Percentiles rank a stretch among this genome's conserved stretches.
phyloP scores from a whole-genome alignment of 2,113 vertebrate species.

The Gasterosteus nipponicus region DNA sequence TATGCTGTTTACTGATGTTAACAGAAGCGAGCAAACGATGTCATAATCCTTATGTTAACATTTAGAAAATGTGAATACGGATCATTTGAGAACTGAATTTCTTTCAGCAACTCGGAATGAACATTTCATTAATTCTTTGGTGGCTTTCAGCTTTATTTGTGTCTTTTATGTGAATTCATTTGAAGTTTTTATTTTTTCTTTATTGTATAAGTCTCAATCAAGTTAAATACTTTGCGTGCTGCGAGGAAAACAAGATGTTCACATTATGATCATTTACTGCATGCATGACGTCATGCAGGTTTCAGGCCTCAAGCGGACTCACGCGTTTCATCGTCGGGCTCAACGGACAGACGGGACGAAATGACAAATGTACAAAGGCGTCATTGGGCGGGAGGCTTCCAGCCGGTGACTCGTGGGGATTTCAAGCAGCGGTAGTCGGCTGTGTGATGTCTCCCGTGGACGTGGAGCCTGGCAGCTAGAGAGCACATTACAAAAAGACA shows the following conservation, averaged over 20 bases:
- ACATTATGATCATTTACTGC: neutral
- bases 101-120: no score
- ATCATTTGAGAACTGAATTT: no score
- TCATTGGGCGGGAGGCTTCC: neutral
- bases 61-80: no score
- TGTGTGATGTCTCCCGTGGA: neutral
- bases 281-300: neutral
- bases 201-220: neutral
- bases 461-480: neutral
- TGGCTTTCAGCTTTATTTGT: no score
- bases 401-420: slow-evolving; percentile 17
- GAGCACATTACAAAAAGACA: neutral
- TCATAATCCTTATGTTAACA: no score
- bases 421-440: slow-evolving; percentile 7
- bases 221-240: neutral
- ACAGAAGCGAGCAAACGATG: no score
- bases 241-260: neutral
- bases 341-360: slow-evolving; percentile 17
- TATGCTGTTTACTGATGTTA: no score
- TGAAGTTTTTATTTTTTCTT: no score
- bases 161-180: no score
- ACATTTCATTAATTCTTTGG: no score
- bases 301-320: slow-evolving; percentile 5
- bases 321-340: neutral
- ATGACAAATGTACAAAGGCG: slow-evolving; percentile 18